Conservation (phyloP, 2,113 vertebrate genomes). For the Pseudonaja textilis region DNA sequence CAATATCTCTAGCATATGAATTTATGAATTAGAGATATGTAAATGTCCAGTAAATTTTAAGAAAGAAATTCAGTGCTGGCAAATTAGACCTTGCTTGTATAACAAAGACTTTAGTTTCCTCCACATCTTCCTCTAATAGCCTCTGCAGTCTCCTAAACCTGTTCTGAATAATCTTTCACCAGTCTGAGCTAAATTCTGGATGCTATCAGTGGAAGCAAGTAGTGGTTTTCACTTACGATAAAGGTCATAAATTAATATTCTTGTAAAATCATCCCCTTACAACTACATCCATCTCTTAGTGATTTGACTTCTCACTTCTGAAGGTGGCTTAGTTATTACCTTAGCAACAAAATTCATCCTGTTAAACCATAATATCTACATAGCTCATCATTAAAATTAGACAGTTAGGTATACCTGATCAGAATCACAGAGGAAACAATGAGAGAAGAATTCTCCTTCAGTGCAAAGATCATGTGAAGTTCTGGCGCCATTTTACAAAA, state of each 20-base stretch:
- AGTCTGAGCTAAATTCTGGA: background rate
- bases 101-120: background rate
- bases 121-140: background rate
- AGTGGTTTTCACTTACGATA: background rate
- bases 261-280: background rate
- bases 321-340: background rate
- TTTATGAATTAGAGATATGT: background rate
- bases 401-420: background rate
- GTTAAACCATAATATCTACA: slow-evolving; percentile 1
- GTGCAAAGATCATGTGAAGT: background rate
- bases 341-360: background rate
- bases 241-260: background rate
- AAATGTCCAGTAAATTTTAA: background rate
- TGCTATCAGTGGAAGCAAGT: background rate
- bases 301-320: background rate
- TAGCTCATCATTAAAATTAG: background rate
- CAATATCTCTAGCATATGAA: background rate
- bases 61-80: background rate
- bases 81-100: background rate
- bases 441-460: background rate
- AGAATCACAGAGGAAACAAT: background rate
- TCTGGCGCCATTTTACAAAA: background rate
- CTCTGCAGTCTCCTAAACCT: background rate
- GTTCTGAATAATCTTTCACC: background rate
- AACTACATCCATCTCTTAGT: background rate